phyloP scores from a whole-genome alignment of 64 coral and sea anemone genomes.

The Astreopora myriophthalma region DNA sequence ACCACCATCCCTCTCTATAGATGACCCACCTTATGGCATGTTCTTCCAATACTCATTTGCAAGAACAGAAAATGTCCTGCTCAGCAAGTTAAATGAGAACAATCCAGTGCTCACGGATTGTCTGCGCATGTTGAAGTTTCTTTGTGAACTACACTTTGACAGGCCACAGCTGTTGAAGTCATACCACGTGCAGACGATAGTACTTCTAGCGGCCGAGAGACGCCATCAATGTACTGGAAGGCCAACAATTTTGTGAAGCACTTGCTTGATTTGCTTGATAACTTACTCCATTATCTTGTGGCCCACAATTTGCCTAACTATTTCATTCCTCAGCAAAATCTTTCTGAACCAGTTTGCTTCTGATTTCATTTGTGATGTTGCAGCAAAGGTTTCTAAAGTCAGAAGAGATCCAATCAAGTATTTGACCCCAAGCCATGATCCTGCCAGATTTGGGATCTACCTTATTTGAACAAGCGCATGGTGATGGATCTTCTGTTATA shows the following conservation, averaged over 20 bases:
- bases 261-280: constrained; percentile 9
- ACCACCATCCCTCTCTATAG: constrained; percentile 5
- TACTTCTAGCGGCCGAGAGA: not conserved
- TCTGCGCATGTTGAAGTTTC: constrained; percentile 27
- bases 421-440: constrained; percentile 28
- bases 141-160: constrained; percentile 22
- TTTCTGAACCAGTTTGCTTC: constrained; percentile 39
- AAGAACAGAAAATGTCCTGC: constrained; percentile 26
- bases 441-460: constrained; percentile 14
- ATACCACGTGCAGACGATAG: constrained; percentile 11
- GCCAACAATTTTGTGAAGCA: constrained; percentile 18
- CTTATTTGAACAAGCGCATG: not conserved
- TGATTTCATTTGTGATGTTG: constrained; percentile 47
- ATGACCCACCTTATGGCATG: constrained; percentile 22
- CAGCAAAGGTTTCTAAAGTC: constrained; percentile 32
- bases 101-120: constrained; percentile 18
- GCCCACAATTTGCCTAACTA: constrained; percentile 31
- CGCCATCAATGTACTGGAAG: not conserved
- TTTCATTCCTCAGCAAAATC: constrained; percentile 56
- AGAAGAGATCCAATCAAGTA: constrained; percentile 52
- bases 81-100: constrained; percentile 16
- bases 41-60: constrained; percentile 59
- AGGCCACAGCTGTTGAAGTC: constrained; percentile 19
- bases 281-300: constrained; percentile 20
- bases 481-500: not conserved